Evolutionary conservation across 2,888 invertebrate genomes (phyloP).

Genomic region (Tethea ocularis): DNA sequence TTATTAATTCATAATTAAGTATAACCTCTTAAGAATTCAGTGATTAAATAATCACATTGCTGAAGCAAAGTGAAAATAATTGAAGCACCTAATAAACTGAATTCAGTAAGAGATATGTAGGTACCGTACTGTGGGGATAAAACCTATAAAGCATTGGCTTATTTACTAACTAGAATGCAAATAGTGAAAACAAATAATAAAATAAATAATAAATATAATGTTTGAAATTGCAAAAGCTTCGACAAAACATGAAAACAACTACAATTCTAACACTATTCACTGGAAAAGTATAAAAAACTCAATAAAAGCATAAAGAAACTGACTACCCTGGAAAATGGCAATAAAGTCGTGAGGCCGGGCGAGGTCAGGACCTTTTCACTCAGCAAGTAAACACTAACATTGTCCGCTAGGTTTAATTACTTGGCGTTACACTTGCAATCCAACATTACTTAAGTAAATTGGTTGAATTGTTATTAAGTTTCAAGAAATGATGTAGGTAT

Average conservation of each 20-base stretch:
- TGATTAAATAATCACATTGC: background rate
- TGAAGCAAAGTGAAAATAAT: background rate
- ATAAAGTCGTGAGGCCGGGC: background rate
- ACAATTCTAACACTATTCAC: background rate
- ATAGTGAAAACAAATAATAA: background rate
- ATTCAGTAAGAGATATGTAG: background rate
- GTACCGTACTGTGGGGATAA: background rate
- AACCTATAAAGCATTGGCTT: background rate
- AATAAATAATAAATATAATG: background rate
- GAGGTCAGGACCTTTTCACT: slow-evolving; percentile 9
- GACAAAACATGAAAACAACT: background rate
- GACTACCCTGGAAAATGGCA: background rate
- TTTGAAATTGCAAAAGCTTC: background rate
- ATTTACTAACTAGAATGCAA: background rate
- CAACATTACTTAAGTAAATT: background rate
- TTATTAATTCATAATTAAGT: no score
- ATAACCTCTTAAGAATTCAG: no score
- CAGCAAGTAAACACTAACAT: slow-evolving; percentile 8
- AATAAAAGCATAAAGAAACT: slow-evolving; percentile 3
- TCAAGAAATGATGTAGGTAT: background rate
- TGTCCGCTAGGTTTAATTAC: slow-evolving; percentile 11
- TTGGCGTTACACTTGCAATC: background rate
- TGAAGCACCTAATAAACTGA: background rate
- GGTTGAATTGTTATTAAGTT: background rate
- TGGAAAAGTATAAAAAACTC: background rate